These are phyloP conservation scores for Calosoma granatense DNA, from an alignment of 1,140 invertebrate genomes.

Conservation along the genomic window DNA sequence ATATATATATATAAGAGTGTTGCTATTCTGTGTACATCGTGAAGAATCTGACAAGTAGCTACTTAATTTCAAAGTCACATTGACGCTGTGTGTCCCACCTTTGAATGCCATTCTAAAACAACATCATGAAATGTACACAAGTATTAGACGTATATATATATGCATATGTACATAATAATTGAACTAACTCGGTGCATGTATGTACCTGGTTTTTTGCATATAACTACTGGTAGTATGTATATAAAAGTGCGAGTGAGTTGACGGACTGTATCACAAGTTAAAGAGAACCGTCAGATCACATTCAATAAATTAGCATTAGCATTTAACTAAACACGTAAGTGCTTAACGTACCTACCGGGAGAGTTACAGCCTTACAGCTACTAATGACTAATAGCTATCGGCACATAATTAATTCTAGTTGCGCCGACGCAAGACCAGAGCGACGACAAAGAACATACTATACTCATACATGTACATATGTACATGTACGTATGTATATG, in stretches of 20 bases:
- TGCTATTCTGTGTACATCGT: no score
- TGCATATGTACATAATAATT: no score
- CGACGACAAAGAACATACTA: neutral
- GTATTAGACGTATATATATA: no score
- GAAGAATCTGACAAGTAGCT: no score
- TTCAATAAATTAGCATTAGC: neutral
- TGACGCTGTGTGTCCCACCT: no score
- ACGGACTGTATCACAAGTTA: neutral
- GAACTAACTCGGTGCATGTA: no score
- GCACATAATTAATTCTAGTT: constrained; percentile 6
- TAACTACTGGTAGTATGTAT: no score
- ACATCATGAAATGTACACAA: no score
- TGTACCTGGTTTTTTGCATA: no score
- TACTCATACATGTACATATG: neutral
- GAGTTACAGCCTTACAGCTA: neutral
- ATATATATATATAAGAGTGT: no score
- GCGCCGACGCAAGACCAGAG: neutral
- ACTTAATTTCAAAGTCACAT: no score
- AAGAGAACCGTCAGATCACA: neutral
- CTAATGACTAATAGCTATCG: constrained; percentile 9
- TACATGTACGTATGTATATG: neutral
- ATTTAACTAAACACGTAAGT: neutral
- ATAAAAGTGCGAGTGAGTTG: neutral
- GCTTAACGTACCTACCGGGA: neutral
- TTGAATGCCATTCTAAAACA: no score